These are phyloP conservation scores for Sebastolobus altivelis DNA, from an alignment of 2,797 vertebrate species.

Conservation along the genomic window DNA sequence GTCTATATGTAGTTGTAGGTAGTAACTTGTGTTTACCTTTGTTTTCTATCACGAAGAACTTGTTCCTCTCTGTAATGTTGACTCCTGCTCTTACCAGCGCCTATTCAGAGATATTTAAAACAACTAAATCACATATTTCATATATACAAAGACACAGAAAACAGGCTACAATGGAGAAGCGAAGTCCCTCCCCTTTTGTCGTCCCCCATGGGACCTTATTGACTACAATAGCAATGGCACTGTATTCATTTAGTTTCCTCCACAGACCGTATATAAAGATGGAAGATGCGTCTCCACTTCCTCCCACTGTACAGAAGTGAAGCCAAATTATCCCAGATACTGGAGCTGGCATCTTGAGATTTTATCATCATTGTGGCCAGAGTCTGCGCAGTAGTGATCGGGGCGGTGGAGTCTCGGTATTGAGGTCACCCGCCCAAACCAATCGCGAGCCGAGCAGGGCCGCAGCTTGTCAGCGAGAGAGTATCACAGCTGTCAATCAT, in stretches of 20 bases:
- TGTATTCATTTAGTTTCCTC: neutral
- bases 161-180: neutral
- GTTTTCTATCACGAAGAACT: conserved; percentile 52
- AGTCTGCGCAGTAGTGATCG: too few species aligned
- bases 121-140: neutral
- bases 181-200: too few species aligned
- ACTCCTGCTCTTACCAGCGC: conserved; percentile 75
- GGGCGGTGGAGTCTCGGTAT: neutral
- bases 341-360: too few species aligned
- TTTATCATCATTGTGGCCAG: too few species aligned
- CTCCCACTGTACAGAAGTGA: too few species aligned
- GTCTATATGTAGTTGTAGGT: neutral
- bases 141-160: neutral
- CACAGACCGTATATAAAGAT: neutral
- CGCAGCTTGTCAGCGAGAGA: too few species aligned
- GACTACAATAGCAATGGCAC: neutral
- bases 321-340: too few species aligned
- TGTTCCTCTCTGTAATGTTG: conserved; percentile 28
- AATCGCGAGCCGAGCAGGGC: too few species aligned
- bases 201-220: too few species aligned
- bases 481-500: too few species aligned
- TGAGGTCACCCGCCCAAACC: too few species aligned
- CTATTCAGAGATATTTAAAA: conserved; percentile 52
- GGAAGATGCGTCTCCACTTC: too few species aligned
- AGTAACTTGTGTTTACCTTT: conserved; percentile 42